A percentile compares a stretch with the other conserved stretches of the same genome.
phyloP scores from a whole-genome alignment of 35 echinoderm and acorn worm genomes.

The Chiridota heheva region DNA sequence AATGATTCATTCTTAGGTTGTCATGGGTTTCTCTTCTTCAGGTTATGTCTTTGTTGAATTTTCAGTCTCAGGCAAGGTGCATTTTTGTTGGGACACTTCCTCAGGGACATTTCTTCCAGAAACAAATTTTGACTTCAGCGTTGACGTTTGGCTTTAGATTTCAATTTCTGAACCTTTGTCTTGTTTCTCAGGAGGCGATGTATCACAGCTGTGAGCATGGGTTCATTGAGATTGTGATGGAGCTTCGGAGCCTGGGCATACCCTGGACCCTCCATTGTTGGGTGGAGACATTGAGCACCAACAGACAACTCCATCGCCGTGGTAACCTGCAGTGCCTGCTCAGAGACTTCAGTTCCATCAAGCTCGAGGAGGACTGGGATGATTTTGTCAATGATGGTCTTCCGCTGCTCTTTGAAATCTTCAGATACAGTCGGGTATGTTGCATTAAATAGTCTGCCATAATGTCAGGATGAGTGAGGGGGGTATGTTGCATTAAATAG shows the following conservation, averaged over 20 bases:
- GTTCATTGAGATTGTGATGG: slow-evolving; percentile 91
- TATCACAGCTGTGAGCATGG: slow-evolving; percentile 96
- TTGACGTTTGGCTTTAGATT: too few species aligned
- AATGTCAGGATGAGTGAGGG: too few species aligned
- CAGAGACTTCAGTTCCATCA: slow-evolving; percentile 85
- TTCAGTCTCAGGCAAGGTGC: too few species aligned
- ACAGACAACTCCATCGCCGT: slow-evolving; percentile 72
- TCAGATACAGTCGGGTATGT: slow-evolving; percentile 84
- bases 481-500: too few species aligned
- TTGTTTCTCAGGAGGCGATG: slow-evolving; percentile 84
- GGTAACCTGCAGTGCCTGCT: slow-evolving; percentile 90
- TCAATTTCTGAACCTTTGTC: too few species aligned
- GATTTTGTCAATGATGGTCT: slow-evolving; percentile 85
- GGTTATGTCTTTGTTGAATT: too few species aligned
- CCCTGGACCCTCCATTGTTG: slow-evolving; percentile 81
- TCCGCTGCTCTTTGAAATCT: slow-evolving; percentile 86
- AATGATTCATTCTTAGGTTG: too few species aligned
- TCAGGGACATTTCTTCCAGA: too few species aligned
- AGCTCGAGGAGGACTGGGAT: slow-evolving; percentile 73
- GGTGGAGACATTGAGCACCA: slow-evolving; percentile 67
- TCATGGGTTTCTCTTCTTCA: too few species aligned
- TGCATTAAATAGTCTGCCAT: too few species aligned
- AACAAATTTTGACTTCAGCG: too few species aligned
- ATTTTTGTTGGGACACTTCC: too few species aligned
- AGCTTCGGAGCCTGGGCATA: slow-evolving; percentile 82